A percentile compares a stretch with the other conserved stretches of the same genome.
Conservation (phyloP, 2,797 vertebrate genomes). For the Lacerta agilis region DNA sequence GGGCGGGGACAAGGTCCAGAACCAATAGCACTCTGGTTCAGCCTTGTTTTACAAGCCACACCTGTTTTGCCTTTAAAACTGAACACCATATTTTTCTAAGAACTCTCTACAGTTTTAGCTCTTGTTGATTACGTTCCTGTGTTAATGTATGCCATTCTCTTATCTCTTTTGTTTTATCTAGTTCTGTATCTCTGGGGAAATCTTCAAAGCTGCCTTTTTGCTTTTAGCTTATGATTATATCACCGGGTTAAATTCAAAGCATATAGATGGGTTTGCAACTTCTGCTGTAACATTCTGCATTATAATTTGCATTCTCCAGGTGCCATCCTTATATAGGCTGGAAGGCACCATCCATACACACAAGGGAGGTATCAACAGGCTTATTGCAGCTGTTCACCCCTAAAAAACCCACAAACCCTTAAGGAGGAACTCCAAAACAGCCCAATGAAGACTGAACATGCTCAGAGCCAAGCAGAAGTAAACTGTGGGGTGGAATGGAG, state of each 20-base stretch:
- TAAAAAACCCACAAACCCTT: not conserved
- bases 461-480: not conserved
- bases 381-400: not conserved
- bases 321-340: not conserved
- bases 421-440: not conserved
- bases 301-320: not conserved
- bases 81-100: not conserved
- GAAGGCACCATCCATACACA: not conserved
- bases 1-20: not conserved
- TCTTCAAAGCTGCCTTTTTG: not conserved
- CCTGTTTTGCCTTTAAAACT: not conserved
- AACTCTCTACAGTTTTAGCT: not conserved
- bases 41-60: not conserved
- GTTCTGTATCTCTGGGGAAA: not conserved
- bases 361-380: not conserved
- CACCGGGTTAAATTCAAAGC: not conserved
- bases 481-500: not conserved
- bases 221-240: not conserved
- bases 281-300: not conserved
- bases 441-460: not conserved
- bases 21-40: not conserved
- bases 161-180: not conserved
- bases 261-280: not conserved
- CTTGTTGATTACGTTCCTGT: not conserved
- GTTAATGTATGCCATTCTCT: not conserved